Evolutionary conservation across 2,888 invertebrate species (phyloP).

Genomic region (Trichopoda pennipes): DNA sequence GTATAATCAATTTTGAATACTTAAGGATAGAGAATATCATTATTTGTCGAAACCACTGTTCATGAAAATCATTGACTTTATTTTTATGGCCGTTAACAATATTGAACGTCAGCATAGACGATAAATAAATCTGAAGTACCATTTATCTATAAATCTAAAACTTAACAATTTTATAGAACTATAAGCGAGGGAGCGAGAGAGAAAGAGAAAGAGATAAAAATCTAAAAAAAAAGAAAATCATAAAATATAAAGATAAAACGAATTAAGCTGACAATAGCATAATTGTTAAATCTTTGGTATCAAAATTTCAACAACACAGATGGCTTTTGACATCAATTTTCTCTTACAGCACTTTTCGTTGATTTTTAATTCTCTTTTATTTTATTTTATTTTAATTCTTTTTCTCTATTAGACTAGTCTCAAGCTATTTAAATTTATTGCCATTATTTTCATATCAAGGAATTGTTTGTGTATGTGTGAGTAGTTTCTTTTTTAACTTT

Average conservation of each 20-base stretch:
- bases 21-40: neutral
- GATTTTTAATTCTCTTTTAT: constrained; percentile 16
- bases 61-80: neutral
- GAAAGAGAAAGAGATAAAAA: neutral
- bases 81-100: constrained; percentile 13
- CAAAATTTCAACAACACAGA: constrained; percentile 28
- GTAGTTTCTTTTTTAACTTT: neutral
- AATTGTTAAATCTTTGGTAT: constrained; percentile 50
- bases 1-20: too few species aligned
- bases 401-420: constrained; percentile 45
- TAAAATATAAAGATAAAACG: constrained; percentile 13
- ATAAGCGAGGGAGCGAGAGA: neutral
- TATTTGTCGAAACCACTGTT: constrained; percentile 11
- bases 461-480: neutral
- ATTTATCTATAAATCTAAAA: constrained; percentile 35
- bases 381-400: constrained; percentile 31
- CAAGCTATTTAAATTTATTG: constrained; percentile 49
- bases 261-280: constrained; percentile 62
- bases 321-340: constrained; percentile 58
- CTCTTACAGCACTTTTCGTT: constrained; percentile 14
- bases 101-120: constrained; percentile 13
- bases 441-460: constrained; percentile 20
- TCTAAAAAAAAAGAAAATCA: neutral
- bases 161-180: constrained; percentile 2
- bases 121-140: constrained; percentile 12